These are phyloP conservation scores for Andrena marginata DNA, from an alignment of 2,888 invertebrate species.

Conservation along the genomic window DNA sequence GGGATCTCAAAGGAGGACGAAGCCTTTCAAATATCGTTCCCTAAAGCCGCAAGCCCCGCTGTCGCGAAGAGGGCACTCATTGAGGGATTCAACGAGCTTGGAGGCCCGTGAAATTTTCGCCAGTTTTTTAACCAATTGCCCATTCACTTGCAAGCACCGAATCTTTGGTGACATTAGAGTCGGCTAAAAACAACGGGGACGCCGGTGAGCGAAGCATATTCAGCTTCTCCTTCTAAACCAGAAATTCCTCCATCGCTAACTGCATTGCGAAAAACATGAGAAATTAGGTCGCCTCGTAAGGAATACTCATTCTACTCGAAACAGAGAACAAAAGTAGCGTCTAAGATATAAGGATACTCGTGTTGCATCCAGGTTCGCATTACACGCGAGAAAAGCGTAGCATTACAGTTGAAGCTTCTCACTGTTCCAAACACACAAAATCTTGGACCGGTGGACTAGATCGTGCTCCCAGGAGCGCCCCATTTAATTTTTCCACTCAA, in stretches of 20 bases:
- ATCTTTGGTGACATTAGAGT: neutral
- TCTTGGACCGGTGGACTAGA: neutral
- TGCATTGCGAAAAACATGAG: neutral
- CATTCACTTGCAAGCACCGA: neutral
- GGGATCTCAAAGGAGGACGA: neutral
- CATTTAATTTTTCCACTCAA: constrained; percentile 25
- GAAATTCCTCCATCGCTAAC: neutral
- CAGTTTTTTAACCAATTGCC: neutral
- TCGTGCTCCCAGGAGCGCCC: neutral
- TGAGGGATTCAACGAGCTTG: neutral
- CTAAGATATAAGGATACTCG: too few relatives aligned
- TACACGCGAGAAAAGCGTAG: too few relatives aligned
- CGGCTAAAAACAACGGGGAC: neutral
- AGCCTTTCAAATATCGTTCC: constrained; percentile 13
- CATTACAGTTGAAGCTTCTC: too few relatives aligned
- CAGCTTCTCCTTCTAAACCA: neutral
- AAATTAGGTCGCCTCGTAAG: neutral
- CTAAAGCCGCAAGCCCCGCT: constrained; percentile 30
- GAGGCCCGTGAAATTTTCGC: neutral
- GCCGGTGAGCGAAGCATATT: neutral
- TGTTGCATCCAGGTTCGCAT: too few relatives aligned
- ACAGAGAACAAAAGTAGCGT: too few relatives aligned
- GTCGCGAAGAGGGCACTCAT: neutral
- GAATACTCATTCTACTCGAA: too few relatives aligned
- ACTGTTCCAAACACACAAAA: neutral